Evolutionary conservation across 2,113 vertebrate species (phyloP), one percentile per base, ranked within the genome.

Genomic region (Pavo muticus): DNA sequence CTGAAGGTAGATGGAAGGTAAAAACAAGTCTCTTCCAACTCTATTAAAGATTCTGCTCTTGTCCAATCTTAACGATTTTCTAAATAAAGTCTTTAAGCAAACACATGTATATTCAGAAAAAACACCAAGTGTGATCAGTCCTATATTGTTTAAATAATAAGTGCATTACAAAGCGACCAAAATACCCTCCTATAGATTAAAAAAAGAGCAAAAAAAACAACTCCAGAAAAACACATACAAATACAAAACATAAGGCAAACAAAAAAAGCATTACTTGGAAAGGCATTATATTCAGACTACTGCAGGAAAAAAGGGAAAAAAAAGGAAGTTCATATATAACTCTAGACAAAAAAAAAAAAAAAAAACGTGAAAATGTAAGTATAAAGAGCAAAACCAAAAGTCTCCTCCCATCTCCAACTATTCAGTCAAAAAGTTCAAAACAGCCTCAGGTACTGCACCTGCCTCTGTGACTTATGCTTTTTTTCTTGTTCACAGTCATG

Each of bases 261-360:
- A 61, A 76, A 89, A 69, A 0, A 47, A 78, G 13, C 27, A 44
- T 68, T 56, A 44, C 45, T 47, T n/a, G 67, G 37, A 56, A 87
- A 60, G 80, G 61, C 6, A 7, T 64, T 91, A 29, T 42, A 79
- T 70, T 91, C 91, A 73, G n/a, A 63, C 14, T 14, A 20, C 1
- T 44, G 10, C 60, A 82, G n/a, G 10, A 5, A 29, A 54, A 54
- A 80, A 59, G 20, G 21, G 10, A 35, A 94, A 14, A 52, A 50
- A 27, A 17, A 83, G 68, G 68, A 96, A 93, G 87, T 75, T 77
- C 52, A 60, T 18, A 63, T 1, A 1, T 0, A 5, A 86, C 25
- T 56, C 87, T 86, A 93, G 91, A 96, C 94, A 93, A 90, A 56
- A 29, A 56, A 56, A 94, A 91, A 32, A 30, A 57, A 57, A 95